Evolutionary conservation across 1,140 invertebrate genomes (phyloP).

Genomic region (Aphelinus certus): DNA sequence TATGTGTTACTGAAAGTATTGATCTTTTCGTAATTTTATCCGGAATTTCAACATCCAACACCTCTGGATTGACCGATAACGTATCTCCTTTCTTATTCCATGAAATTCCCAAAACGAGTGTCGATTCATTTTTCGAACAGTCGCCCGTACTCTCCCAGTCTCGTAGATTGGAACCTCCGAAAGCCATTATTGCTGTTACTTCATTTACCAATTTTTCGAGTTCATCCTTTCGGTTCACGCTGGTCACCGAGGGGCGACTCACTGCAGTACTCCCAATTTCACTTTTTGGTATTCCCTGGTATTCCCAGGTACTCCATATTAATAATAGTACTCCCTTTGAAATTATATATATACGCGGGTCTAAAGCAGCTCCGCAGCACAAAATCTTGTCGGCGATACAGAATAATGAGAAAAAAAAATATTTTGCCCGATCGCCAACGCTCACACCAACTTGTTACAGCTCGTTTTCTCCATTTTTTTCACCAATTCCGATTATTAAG

Average conservation of each 20-base stretch:
- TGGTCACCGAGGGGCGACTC: constrained; percentile 40
- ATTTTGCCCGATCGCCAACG: too few species aligned
- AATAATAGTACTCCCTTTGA: too few species aligned
- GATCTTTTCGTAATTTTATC: constrained; percentile 38
- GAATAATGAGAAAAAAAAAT: too few species aligned
- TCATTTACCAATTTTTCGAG: constrained; percentile 38
- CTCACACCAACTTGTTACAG: too few species aligned
- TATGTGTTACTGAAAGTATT: constrained; percentile 44
- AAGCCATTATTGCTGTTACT: constrained; percentile 38
- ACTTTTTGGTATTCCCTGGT: too few species aligned
- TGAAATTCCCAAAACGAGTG: constrained; percentile 42
- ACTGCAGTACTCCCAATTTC: too few species aligned
- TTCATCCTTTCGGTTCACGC: constrained; percentile 40
- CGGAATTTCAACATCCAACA: not conserved
- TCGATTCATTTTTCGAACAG: not conserved
- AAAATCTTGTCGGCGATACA: too few species aligned
- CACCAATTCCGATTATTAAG: too few species aligned
- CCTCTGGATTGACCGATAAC: constrained; percentile 22
- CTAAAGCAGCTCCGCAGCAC: too few species aligned
- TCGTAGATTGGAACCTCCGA: constrained; percentile 49
- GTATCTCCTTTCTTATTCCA: constrained; percentile 44
- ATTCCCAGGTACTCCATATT: too few species aligned
- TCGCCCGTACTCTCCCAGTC: constrained; percentile 44
- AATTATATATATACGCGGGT: too few species aligned
- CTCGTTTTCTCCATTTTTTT: too few species aligned